These are phyloP conservation scores for Muscina levida DNA, from an alignment of 2,888 invertebrate genomes.

Conservation along the genomic window DNA sequence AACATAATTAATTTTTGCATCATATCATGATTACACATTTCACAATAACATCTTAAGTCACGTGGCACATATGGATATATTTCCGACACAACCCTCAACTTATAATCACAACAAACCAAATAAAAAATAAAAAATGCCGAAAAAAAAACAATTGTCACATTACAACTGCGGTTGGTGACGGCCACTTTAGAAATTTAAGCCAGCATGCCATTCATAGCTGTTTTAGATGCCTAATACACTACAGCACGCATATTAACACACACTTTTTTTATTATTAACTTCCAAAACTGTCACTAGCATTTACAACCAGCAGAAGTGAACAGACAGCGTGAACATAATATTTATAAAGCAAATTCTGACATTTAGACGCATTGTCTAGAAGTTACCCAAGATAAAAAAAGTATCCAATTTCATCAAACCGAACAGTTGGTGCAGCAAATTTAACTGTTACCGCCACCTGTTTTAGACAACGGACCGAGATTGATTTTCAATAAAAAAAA, in stretches of 20 bases:
- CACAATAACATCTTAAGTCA: too few relatives aligned
- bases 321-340: too few relatives aligned
- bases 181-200: not conserved
- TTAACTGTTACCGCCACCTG: conserved; percentile 41
- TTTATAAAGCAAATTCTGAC: conserved; percentile 5
- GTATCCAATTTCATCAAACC: conserved; percentile 30
- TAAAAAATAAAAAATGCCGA: too few relatives aligned
- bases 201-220: not conserved
- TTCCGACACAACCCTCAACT: too few relatives aligned
- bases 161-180: not conserved
- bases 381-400: not conserved
- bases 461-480: conserved; percentile 52
- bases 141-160: conserved; percentile 3
- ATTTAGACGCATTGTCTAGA: not conserved
- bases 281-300: conserved; percentile 51
- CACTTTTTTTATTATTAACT: conserved; percentile 38
- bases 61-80: too few relatives aligned
- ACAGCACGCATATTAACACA: not conserved
- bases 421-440: conserved; percentile 6
- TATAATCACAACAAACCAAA: too few relatives aligned
- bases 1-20: too few relatives aligned
- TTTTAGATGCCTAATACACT: not conserved
- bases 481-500: conserved; percentile 48
- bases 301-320: conserved; percentile 42
- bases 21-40: too few relatives aligned